A percentile compares a stretch with the other conserved stretches of the same genome.
Conservation (phyloP, 2,113 vertebrate genomes). For the Regulus satrapa region DNA sequence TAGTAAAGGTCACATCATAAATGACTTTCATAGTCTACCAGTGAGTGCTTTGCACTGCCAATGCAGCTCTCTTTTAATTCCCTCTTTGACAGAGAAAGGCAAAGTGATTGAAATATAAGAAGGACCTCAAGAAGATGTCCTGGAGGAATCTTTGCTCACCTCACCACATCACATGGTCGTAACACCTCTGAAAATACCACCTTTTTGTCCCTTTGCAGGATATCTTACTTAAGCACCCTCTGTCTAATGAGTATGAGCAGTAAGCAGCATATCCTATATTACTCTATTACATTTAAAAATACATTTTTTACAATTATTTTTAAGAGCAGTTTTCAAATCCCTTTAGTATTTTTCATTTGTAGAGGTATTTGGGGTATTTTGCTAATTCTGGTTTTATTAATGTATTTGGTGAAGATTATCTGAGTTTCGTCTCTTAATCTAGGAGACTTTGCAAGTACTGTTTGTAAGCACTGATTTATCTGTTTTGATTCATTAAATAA, state of each 20-base stretch:
- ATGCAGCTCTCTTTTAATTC: neutral
- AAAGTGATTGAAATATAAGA: neutral
- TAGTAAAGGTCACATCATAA: neutral
- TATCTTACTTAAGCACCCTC: neutral
- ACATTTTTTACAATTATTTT: neutral
- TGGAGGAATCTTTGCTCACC: neutral
- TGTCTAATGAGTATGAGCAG: neutral
- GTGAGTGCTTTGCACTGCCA: neutral
- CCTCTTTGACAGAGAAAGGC: neutral
- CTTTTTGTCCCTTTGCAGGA: neutral
- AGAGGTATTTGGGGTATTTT: conserved; percentile 14
- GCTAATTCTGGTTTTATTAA: conserved; percentile 21
- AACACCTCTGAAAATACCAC: neutral
- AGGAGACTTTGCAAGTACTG: neutral
- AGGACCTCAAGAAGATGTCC: neutral
- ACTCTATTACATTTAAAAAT: neutral
- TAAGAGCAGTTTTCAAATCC: neutral
- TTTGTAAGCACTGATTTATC: conserved; percentile 6
- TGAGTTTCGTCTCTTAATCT: conserved; percentile 4
- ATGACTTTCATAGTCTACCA: neutral
- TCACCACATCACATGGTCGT: neutral
- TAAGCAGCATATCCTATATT: neutral
- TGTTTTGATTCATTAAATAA: conserved; percentile 28
- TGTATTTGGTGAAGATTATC: conserved; percentile 1
- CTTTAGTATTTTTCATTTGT: neutral